phyloP scores from a whole-genome alignment of 2,797 vertebrate genomes.

The Hydrolagus colliei region DNA sequence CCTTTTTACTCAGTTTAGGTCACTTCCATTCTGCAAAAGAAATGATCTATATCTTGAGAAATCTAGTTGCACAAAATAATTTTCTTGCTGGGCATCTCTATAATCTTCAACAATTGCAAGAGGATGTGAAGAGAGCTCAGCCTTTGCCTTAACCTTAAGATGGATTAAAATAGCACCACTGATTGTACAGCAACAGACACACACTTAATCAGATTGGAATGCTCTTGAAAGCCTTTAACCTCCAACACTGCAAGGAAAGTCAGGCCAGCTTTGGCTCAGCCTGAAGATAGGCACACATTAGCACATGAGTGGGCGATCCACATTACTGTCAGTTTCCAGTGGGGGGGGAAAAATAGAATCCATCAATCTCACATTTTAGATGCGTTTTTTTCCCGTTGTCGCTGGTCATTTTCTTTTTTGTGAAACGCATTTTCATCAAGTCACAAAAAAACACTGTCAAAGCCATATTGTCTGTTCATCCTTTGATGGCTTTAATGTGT shows the following conservation, averaged over 20 bases:
- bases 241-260: neutral
- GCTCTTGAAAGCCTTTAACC: conserved; percentile 12
- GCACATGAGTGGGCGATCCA: neutral
- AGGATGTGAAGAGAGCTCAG: neutral
- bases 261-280: neutral
- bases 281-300: neutral
- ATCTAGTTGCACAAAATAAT: neutral
- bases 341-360: neutral
- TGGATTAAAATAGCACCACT: neutral
- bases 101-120: conserved; percentile 6
- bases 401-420: neutral
- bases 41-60: neutral
- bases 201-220: conserved; percentile 6
- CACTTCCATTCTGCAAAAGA: neutral
- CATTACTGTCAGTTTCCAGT: neutral
- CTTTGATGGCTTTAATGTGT: neutral
- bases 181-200: neutral
- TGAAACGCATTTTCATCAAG: neutral
- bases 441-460: neutral
- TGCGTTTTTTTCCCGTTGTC: neutral
- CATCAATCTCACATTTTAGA: neutral
- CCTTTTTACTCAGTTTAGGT: neutral
- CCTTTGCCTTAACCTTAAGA: conserved; percentile 9
- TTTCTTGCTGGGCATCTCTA: neutral
- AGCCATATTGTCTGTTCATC: neutral